Base-by-base conservation (phyloP, 2,888 invertebrate species). In the Monoplex corrugatus region DNA sequence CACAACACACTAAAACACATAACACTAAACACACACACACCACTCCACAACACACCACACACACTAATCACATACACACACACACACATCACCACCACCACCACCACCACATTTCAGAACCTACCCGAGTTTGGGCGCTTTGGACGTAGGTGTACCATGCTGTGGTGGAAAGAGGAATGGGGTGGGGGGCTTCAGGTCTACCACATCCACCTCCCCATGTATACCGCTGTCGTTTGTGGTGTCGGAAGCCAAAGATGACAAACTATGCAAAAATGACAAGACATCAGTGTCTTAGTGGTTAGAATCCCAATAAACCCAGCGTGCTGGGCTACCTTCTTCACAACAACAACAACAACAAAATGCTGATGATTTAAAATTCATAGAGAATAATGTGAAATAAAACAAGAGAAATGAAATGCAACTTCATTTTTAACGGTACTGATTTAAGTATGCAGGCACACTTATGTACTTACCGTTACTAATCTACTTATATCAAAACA, bases 161-260 rank as follows among this genome's bases (percentile, higher is more conserved):
- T 68, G 86, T 44, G 28, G 86, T 23, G 38, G 43, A 50, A 75
- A 87, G 35, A 38, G 84, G 88, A 40, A 87, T 32, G 50, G 63
- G 28, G 89, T 84, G 23, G 90, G n/a, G 50, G 82, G 50, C 43
- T 88, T 89, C 43, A 90, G 83, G 57, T 88, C 90, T 10, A 50
- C 44, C 82, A 83, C 63, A 83, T 88, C 88, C 68, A 38, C 32
- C 63, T 88, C 88, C 3, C 68, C 88, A 5, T 88, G 87, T 13
- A 88, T 88, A n/a, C 88, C 88, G 35, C 88, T 88, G 83, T 88
- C 88, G 83, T 83, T 88, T 63, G 88, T 83, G 6, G 63, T 43
- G 88, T 82, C 88, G 32, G 88, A 87, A 40, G 87, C 80, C 83
- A 83, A 44, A 40, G 82, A 88, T 19, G 83, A 88, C 83, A 82